A percentile compares a stretch with the other conserved stretches of the same genome.
phyloP scores from a whole-genome alignment of 2,113 vertebrate genomes.

The Lophochroa leadbeateri region DNA sequence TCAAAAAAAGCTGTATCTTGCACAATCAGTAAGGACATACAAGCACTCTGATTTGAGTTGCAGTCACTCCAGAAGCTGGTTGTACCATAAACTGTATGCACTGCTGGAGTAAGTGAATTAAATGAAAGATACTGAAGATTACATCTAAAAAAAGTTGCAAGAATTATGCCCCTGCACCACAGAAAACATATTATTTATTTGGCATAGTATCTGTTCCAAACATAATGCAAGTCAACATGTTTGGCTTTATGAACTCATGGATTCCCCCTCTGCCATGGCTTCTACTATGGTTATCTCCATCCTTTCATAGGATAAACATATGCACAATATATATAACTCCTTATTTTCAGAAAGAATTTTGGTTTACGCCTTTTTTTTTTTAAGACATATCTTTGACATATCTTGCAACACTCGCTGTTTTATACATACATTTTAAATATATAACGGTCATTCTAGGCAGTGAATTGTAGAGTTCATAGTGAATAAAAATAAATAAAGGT shows the following conservation, averaged over 20 bases:
- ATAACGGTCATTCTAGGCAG: background rate
- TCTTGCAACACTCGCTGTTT: background rate
- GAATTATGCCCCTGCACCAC: background rate
- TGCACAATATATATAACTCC: background rate
- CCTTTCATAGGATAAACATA: background rate
- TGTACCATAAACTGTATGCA: background rate
- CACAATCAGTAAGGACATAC: background rate
- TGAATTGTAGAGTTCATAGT: background rate
- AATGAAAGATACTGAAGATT: background rate
- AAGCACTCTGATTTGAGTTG: background rate
- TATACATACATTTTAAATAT: background rate
- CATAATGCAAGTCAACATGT: background rate
- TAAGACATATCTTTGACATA: background rate
- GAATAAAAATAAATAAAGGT: background rate
- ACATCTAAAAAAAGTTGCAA: background rate
- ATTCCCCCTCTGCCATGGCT: rapidly evolving
- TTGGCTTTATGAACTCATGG: background rate
- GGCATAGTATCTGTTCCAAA: background rate
- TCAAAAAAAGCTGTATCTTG: background rate
- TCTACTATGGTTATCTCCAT: background rate
- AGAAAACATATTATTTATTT: background rate
- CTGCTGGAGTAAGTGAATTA: background rate
- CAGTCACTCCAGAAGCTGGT: background rate
- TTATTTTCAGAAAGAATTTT: background rate
- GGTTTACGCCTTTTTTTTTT: background rate